Base-by-base conservation (phyloP, 2,888 invertebrate genomes). In the Eurytoma californica region DNA sequence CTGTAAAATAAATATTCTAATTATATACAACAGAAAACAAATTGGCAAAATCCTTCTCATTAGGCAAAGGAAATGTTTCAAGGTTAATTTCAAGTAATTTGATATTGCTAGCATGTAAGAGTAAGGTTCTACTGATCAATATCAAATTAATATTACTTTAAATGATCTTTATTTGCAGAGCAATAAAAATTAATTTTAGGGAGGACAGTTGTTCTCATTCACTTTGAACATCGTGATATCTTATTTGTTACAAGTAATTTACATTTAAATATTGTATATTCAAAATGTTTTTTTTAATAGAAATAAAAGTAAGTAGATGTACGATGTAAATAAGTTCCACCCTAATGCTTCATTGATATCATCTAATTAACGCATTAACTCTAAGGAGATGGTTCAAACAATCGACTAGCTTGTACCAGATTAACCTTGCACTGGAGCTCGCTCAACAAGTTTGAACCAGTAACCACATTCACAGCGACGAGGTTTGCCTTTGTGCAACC, bases 391-490 rank as follows among this genome's bases (percentile, higher is more conserved):
- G 83, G 83, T 87, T 84, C 84, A 85, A 86, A 86, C 84, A 86
- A 84, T 86, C 82, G 82, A 87, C 87, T 88, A 87, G 74, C 67
- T 86, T 84, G 84, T 82, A 75, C 70, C 78, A 78, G 83, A 69
- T 72, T 57, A 53, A 68, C 2, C 66, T 94, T 94, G 95, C 87
- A 94, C 88, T 84, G 94, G 93, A 83, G 93, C 92, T 91, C 95
- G 95, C 90, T 95, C 95, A 80, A 95, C 94, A 86, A 98, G 93
- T 92, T 97, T 97, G 92, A 97, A 98, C 97, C 97, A 98, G 90
- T 98, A 95, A 77, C 99, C 99, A 90, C 99, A 99, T 89, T 96
- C 96, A 89, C 98, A 99, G 86, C 98, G 94, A 88, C 95, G 96
- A 81, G 97, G 95, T 85, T 94, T 94, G 57, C 96, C 98, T 92